Evolutionary conservation across 2,113 vertebrate genomes (phyloP).

Genomic region (Antechinus flavipes): DNA sequence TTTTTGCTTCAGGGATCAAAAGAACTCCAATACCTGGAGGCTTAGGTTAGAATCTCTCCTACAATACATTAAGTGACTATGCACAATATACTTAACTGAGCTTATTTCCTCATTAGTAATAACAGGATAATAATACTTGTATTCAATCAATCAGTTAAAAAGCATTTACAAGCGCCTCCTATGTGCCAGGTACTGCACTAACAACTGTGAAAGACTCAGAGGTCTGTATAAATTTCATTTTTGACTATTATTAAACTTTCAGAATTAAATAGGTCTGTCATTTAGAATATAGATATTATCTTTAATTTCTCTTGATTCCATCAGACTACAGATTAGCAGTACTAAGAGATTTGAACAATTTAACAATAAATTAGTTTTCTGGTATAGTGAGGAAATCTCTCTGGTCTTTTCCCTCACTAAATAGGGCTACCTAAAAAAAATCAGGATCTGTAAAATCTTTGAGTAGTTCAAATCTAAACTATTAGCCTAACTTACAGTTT

Average conservation of each 20-base stretch:
- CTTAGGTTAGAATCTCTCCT: background rate
- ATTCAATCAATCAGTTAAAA: background rate
- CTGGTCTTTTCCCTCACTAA: background rate
- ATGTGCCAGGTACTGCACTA: background rate
- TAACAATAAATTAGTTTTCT: conserved; percentile 10
- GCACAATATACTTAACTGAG: background rate
- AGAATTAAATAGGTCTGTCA: conserved; percentile 13
- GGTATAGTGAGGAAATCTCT: background rate
- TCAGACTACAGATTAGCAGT: conserved; percentile 11
- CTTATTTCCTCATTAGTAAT: background rate
- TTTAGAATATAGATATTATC: background rate
- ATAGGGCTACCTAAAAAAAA: conserved; percentile 10
- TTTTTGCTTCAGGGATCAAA: background rate
- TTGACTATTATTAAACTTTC: background rate
- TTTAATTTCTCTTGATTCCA: background rate
- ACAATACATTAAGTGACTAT: background rate
- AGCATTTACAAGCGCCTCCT: background rate
- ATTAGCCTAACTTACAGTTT: conserved; percentile 41
- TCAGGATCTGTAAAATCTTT: conserved; percentile 10
- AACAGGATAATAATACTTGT: background rate
- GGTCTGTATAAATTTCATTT: background rate
- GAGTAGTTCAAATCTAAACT: conserved; percentile 57
- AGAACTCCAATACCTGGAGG: background rate
- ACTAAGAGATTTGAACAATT: background rate
- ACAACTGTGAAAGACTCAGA: background rate